Evolutionary conservation across 1,140 invertebrate species (phyloP), one percentile per base, ranked within the genome.

Genomic region (Ctenoplectra terminalis): DNA sequence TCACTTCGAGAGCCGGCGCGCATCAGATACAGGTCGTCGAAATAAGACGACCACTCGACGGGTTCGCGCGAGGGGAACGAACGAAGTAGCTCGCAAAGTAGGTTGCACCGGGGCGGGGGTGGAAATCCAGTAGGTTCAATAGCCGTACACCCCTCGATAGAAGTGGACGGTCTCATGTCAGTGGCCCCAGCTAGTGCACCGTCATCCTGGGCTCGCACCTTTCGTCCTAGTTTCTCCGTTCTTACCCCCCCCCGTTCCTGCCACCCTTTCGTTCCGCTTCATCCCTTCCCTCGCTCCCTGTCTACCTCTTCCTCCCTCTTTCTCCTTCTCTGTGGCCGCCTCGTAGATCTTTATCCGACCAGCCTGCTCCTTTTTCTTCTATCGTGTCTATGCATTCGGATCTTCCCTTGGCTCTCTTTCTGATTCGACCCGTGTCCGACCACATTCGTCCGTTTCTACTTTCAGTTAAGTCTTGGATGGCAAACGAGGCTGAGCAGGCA

Each of bases 121-220:
- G 85, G 84, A 86, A 82, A 89, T 86, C 84, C 81, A 81, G 63
- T 70, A 70, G 75, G 72, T 82, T 74, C 81, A 80, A 72, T 80
- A 69, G 69, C 77, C 80, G 72, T 67, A 81, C 72, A 63, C 77
- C 70, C 67, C 61, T 82, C 75, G 86, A 73, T 73, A 83, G 84
- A 78, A 89, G 86, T 89, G 86, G 88, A 89, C 88, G 86, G 76
- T 80, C 76, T 83, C 86, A 83, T 89, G 88, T 90, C 88, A 89
- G 88, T 90, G 89, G 88, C 88, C 89, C 85, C 77, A 90, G 89
- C 89, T 88, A 82, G 87, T 82, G 83, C 85, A 87, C 84, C 83
- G 81, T 81, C 81, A 83, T 89, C 83, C 84, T 89, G 88, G 89
- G 86, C 88, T 88, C 87, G 83, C 80, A 83, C 84, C 86, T 87